Evolutionary conservation across 2,797 vertebrate species (phyloP), one percentile per base, ranked within the genome.

Genomic region (Coregonus sp.): DNA sequence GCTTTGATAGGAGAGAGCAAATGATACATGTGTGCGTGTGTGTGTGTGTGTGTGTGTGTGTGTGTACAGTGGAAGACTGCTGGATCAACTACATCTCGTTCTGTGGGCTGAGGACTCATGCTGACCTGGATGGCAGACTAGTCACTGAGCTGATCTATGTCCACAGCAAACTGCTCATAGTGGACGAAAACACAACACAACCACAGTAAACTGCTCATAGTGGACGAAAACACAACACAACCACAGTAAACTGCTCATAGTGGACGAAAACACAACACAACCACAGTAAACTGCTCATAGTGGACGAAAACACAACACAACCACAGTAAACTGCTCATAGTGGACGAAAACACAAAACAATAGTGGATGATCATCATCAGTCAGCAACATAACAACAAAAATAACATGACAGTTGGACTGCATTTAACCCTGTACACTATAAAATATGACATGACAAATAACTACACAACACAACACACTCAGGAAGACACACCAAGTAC

Each of bases 91-190:
- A 18, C 25, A 50, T 31, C 54, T 59, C 18, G 14, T 16, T 59
- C 54, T 59, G 54, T 59, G 54, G 54, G 54, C 54, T 56, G 54
- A 56, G 54, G 54, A 59, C 18, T 18, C 54, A 59, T n/a, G 54
- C 54, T 59, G 54, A 59, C n/a, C 54, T 59, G 54, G 54, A 20
- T 1, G 18, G 18, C 54, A 59, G 16, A n/a, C 18, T 59, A 6
- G 54, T 59, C 1, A 20, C 54, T 18, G 54, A 59, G 54, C 54
- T n/a, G 16, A 59, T 59, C 54, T 59, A 59, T n/a, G 54, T 59
- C 79, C 89, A 86, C 84, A 90, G 85, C 85, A 82, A 91, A 81
- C 88, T 82, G 16, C 18, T 20, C n/a, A 25, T 25, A 25, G 25
- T 25, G 25, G 25, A 25, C 25, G 1, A 25, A 25, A 25, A 25